phyloP scores from a whole-genome alignment of 2,888 invertebrate species.

The Patella caerulea region DNA sequence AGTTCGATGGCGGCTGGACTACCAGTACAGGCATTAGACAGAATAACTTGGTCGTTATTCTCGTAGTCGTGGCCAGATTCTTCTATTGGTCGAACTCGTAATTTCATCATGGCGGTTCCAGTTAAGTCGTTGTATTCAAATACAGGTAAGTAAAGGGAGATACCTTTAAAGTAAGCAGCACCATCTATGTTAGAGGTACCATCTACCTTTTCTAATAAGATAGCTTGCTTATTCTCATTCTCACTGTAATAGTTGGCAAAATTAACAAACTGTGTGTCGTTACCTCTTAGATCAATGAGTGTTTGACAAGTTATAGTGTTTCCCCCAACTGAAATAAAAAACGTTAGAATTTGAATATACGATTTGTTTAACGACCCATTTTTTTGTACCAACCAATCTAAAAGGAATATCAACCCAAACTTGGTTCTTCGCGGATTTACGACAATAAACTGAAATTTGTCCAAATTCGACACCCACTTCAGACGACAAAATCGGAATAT shows the following conservation, averaged over 20 bases:
- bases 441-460: too few relatives aligned
- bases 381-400: too few relatives aligned
- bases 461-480: too few relatives aligned
- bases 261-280: not conserved
- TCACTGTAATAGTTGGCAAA: not conserved
- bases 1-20: not conserved
- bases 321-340: not conserved
- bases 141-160: conserved; percentile 8
- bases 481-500: too few relatives aligned
- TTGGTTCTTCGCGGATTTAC: too few relatives aligned
- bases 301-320: not conserved
- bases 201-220: not conserved
- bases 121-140: conserved; percentile 14
- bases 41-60: not conserved
- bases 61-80: not conserved
- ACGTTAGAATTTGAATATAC: too few relatives aligned
- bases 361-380: too few relatives aligned
- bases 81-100: not conserved
- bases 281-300: not conserved
- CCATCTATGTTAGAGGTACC: not conserved
- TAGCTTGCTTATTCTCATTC: not conserved
- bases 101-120: conserved; percentile 8
- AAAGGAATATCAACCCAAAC: too few relatives aligned
- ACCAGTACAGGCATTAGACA: not conserved
- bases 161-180: conserved; percentile 12